Conservation (phyloP, 2,113 vertebrate genomes). For the Sminthopsis crassicaudata region DNA sequence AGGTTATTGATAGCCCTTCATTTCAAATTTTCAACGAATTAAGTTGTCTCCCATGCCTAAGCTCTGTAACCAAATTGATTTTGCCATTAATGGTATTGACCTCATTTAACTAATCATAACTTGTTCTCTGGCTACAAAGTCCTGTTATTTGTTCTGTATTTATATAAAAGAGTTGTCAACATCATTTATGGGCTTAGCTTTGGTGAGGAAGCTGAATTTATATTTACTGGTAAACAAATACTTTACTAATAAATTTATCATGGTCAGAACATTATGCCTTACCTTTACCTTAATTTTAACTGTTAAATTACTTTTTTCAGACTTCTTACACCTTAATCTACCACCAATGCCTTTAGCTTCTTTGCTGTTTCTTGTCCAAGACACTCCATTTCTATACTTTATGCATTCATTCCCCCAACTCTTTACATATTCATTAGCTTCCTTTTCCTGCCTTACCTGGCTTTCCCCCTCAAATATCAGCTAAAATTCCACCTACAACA, state of each 20-base stretch:
- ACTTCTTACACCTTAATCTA: background rate
- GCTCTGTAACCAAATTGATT: background rate
- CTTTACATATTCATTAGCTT: background rate
- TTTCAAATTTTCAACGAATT: background rate
- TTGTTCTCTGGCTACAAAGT: background rate
- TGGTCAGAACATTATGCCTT: background rate
- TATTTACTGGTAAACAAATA: too few species aligned
- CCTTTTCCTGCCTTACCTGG: background rate
- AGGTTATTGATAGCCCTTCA: background rate
- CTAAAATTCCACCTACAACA: background rate
- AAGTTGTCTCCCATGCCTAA: background rate
- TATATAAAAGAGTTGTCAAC: too few species aligned
- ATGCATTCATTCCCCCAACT: too few species aligned
- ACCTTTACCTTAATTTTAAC: background rate
- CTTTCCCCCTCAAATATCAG: background rate
- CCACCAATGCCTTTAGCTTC: background rate
- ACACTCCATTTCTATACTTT: background rate
- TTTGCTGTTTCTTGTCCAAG: background rate
- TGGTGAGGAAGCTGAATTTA: too few species aligned
- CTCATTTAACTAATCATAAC: background rate
- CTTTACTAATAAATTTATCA: too few species aligned
- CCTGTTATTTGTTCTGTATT: too few species aligned
- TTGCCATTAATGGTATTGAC: background rate
- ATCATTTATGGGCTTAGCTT: too few species aligned
- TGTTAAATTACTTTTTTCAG: background rate